phyloP scores from a whole-genome alignment of 2,888 invertebrate genomes.

The Carabus problematicus region DNA sequence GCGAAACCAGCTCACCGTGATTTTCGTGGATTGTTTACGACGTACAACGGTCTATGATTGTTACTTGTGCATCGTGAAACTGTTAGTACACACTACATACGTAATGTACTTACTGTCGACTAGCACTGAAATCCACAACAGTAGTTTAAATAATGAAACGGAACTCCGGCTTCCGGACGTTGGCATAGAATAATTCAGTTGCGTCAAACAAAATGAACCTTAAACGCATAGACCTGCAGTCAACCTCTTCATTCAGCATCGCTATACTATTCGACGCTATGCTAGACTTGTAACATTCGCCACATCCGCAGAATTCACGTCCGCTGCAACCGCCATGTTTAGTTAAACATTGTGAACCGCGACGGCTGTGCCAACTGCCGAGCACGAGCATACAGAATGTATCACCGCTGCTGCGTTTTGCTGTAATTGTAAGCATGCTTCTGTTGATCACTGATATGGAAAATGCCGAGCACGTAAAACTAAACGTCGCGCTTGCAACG shows the following conservation, averaged over 20 bases:
- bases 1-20: conserved; percentile 21
- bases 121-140: neutral
- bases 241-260: neutral
- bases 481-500: conserved; percentile 19
- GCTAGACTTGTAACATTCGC: neutral
- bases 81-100: conserved; percentile 20
- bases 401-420: conserved; percentile 13
- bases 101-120: conserved; percentile 5
- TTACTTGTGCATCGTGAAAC: conserved; percentile 12
- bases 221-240: neutral
- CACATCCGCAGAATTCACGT: neutral
- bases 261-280: neutral
- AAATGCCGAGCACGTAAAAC: conserved; percentile 34
- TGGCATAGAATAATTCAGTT: conserved; percentile 25
- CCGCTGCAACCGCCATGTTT: conserved; percentile 12
- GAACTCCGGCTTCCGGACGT: too few species aligned
- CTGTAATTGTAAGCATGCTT: conserved; percentile 30
- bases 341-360: conserved; percentile 2
- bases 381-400: neutral
- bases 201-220: conserved; percentile 26
- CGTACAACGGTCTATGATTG: conserved; percentile 29
- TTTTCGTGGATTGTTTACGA: conserved; percentile 36
- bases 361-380: neutral
- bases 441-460: conserved; percentile 25
- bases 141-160: too few species aligned